phyloP scores from a whole-genome alignment of 2,113 vertebrate genomes.

The Carettochelys insculpta region DNA sequence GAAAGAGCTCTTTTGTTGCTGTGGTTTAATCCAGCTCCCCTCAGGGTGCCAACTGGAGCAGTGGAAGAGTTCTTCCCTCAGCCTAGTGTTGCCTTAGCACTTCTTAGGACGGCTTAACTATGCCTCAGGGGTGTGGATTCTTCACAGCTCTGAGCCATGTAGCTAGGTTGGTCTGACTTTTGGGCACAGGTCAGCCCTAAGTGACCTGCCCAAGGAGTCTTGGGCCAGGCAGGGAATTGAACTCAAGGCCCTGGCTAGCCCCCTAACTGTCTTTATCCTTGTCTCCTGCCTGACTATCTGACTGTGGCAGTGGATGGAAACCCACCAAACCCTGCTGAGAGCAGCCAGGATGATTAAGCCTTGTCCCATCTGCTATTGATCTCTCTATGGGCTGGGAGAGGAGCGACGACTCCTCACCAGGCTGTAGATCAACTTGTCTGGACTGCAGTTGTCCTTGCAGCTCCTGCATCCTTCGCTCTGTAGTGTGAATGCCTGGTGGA shows the following conservation, averaged over 20 bases:
- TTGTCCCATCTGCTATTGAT: background rate
- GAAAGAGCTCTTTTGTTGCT: background rate
- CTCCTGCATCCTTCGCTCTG: background rate
- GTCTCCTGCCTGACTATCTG: background rate
- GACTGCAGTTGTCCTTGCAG: rapidly evolving
- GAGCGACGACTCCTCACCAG: rapidly evolving
- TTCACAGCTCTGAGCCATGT: background rate
- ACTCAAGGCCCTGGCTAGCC: background rate
- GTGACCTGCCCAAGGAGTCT: background rate
- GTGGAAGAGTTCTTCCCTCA: background rate
- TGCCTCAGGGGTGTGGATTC: too few species aligned
- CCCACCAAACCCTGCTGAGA: rapidly evolving
- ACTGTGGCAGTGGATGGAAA: background rate
- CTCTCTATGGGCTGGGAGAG: background rate
- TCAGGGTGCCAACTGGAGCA: background rate
- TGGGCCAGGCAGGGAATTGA: background rate
- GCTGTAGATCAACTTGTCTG: rapidly evolving
- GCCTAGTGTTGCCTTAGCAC: too few species aligned
- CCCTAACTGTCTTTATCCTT: rapidly evolving
- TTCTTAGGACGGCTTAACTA: background rate
- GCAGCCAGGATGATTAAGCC: background rate
- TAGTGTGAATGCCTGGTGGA: background rate
- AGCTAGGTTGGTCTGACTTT: background rate
- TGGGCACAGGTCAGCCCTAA: background rate
- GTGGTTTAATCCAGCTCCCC: background rate